Evolutionary conservation across 2,113 vertebrate species (phyloP), one percentile per base, ranked within the genome.

Genomic region (Hippopotamus amphibius): DNA sequence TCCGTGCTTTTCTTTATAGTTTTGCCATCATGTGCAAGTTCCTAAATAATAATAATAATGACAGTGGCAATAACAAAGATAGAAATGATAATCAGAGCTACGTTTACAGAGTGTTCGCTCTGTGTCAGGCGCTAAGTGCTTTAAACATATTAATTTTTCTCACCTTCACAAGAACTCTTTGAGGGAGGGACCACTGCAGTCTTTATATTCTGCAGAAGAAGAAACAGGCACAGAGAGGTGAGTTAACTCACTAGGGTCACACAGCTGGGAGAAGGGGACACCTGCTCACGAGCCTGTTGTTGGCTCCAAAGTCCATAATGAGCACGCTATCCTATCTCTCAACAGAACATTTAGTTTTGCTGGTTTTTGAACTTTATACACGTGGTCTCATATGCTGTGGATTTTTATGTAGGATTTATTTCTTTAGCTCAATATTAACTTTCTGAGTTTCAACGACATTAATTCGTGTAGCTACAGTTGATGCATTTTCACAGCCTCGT

Each of bases 241-340:
- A 55, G 26, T n/a, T n/a, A 77, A 28, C 37, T 74, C 33, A 8
- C 0, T 2, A 0, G 7, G 37, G 81, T 28, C 12, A 24, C 53
- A 61, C 43, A 81, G n/a, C 6, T 2, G 43, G 46, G n/a, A 59
- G 43, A 19, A 69, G 57, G 26, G 33, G 6, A 21, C n/a, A 19
- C 13, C 33, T 7, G 3, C 4, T 48, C 3, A 1, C 1, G 30
- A 63, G 28, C 14, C 10, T 3, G 2, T 21, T 30, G 1, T 14
- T 26, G 83, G 30, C 3, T 53, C 37, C 5, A 1, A 28, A 66
- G 61, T 55, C 55, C 17, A 0, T 8, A 66, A 41, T 0, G 21
- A 12, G 26, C 48, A 15, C 2, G 10, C 3, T 19, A 2, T 15
- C 43, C 21, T 22, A 33, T 66, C 65, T 88, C 50, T 88, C n/a